These are phyloP conservation scores for Lithophane semibrunnea DNA, from an alignment of 2,888 invertebrate species.

Conservation along the genomic window DNA sequence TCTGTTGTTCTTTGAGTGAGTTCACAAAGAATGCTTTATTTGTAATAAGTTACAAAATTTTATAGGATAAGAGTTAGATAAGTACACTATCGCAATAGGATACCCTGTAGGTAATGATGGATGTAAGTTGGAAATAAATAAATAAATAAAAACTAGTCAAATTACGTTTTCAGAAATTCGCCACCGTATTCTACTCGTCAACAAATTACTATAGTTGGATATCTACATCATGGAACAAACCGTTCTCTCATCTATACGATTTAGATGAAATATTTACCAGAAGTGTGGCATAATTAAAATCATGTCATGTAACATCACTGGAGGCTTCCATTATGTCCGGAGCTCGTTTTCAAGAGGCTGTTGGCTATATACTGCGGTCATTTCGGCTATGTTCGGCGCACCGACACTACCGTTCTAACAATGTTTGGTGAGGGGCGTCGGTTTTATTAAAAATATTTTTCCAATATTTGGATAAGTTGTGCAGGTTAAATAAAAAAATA, in stretches of 20 bases:
- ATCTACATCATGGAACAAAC: background rate
- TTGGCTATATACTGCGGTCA: slow-evolving; percentile 29
- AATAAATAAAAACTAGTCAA: no score
- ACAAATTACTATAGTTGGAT: background rate
- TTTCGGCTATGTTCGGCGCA: slow-evolving; percentile 9
- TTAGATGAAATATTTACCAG: background rate
- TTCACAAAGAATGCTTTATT: no score
- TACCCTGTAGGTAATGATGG: no score
- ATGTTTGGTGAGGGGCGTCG: slow-evolving; percentile 23
- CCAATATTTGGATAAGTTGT: background rate
- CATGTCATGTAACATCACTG: slow-evolving; percentile 17
- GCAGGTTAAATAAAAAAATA: background rate
- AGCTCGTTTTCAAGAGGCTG: slow-evolving; percentile 26
- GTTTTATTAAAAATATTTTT: slow-evolving; percentile 26
- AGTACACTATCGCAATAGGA: no score
- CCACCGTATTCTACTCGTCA: background rate
- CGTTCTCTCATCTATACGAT: background rate
- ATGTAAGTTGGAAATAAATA: no score
- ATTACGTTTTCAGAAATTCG: background rate
- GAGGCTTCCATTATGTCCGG: background rate
- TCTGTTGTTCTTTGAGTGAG: no score
- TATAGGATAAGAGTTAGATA: no score
- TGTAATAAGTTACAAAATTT: no score
- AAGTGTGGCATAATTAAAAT: slow-evolving; percentile 14
- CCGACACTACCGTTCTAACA: slow-evolving; percentile 29